Base-by-base conservation (phyloP, 2,113 vertebrate species). In the Nothoprocta pentlandii region DNA sequence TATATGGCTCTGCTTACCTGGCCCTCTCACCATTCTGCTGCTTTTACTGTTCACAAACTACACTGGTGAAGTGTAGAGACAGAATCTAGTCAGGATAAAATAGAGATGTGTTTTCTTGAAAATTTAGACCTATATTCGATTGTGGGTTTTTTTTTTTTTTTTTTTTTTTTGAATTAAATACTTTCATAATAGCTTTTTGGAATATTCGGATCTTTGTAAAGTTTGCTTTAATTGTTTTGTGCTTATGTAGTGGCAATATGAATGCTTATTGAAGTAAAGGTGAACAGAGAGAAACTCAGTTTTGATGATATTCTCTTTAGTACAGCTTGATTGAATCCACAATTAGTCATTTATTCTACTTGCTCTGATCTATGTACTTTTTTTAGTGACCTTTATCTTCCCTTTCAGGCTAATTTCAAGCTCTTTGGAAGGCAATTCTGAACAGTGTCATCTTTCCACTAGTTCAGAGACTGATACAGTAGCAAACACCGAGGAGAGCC, bases 381-480 rank as follows among this genome's bases (percentile, higher is more conserved):
- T 64, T 39, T 91, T 12, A 66, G 28, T 77, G 69, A 86, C 69
- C 71, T 84, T 20, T 94, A 9, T 86, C 51, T 89, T 92, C 77
- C 44, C 70, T 86, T 71, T 77, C 96, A 99, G 99, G 97, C 97
- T 99, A 83, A 97, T 97, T 9, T 98, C 98, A 2, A 98, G 97
- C 93, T 98, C 98, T 12, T 95, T 97, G 25, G 99, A 99, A 82
- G 95, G 97, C 25, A 98, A 96, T 66, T 96, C 98, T 19, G 98
- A 99, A 86, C 90, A 96, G 30, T 84, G 44, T 66, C 98, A 98
- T 68, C 98, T 97, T 91, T 98, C 98, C 0, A 96, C 97, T 56
- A 94, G 98, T 92, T 98, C 98, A 1, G 98, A 99, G 92, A 97
- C 97, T 0, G 98, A 98, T 56, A 95, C 93, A 51, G 94, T 51